Percentiles rank a stretch among this genome's conserved stretches.
Evolutionary conservation across 2,888 invertebrate genomes (phyloP).

Genomic region (Conomelus anceps): DNA sequence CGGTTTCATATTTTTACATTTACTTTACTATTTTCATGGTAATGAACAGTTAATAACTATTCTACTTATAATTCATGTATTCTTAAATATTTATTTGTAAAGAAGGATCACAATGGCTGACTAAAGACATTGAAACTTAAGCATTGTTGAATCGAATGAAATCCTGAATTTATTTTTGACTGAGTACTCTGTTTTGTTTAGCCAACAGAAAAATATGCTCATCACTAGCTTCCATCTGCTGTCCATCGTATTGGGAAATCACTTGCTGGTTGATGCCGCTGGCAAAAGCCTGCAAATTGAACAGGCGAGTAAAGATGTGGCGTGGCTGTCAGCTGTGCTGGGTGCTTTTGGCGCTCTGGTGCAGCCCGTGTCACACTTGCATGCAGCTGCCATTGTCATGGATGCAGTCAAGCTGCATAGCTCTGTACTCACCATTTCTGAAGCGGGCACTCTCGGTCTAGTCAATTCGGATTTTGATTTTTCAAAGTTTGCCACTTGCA

Average conservation of each 20-base stretch:
- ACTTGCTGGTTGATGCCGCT: conserved; percentile 39
- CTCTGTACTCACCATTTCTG: neutral
- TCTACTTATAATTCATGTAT: too few species aligned
- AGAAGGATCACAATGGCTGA: too few species aligned
- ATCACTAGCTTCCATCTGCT: conserved; percentile 65
- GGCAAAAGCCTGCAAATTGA: conserved; percentile 18
- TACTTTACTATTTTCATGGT: too few species aligned
- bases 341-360: conserved; percentile 27
- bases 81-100: too few species aligned
- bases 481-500: neutral
- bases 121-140: too few species aligned
- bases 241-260: conserved; percentile 54
- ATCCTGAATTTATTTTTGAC: too few species aligned
- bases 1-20: too few species aligned
- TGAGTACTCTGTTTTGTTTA: conserved; percentile 39
- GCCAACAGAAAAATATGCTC: conserved; percentile 62
- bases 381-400: neutral
- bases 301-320: conserved; percentile 30
- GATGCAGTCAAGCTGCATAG: neutral
- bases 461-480: neutral
- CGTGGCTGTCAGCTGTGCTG: conserved; percentile 33
- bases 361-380: neutral
- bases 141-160: too few species aligned
- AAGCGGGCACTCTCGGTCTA: neutral
- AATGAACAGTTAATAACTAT: too few species aligned